Base-by-base conservation (phyloP, 2,797 vertebrate species). In the Ispidina picta region DNA sequence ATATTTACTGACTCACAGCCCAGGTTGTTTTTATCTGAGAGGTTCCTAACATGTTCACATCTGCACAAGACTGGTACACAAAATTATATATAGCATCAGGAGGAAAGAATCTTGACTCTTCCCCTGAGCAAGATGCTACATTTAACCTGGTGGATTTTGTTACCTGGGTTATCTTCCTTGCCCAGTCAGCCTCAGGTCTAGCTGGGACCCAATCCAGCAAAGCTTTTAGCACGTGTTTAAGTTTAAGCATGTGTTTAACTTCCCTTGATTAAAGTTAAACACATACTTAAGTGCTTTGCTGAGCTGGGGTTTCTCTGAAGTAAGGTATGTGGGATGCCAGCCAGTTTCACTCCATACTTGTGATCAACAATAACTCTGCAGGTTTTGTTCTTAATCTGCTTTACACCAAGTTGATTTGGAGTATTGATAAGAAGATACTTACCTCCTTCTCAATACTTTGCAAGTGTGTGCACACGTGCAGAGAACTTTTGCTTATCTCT, bases 221-320 rank as follows among this genome's bases (percentile, higher is more conserved):
- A 95, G 89, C 85, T 96, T 95, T 95, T 95, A 93, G 91, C 93
- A 94, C 49, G 2, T 92, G 87, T 96, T 95, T 93, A 96, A 94
- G 66, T 92, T 94, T 95, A 94, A 94, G 90, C 82, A 93, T 92
- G 87, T 95, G 94, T 94, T 95, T 95, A 94, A 90, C 93, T 92
- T 93, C 70, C 62, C 74, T 89, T 95, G 93, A 94, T 90, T 95
- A 90, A 92, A 94, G 93, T 79, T 91, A 93, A 93, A 90, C 92
- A 91, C 69, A 83, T 64, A 84, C 73, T 93, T 92, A 92, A 93
- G 87, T 76, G 73, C 68, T 91, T 82, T 79, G 73, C 89, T 93
- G 92, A 90, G 88, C 81, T 93, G 82, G 28, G 62, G 85, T 80
- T 93, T 95, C 90, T 90, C 82, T 90, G 41, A 89, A 91, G 52